Evolutionary conservation across 2,113 vertebrate species (phyloP), one percentile per base, ranked within the genome.

Genomic region (Syrrhaptes paradoxus): DNA sequence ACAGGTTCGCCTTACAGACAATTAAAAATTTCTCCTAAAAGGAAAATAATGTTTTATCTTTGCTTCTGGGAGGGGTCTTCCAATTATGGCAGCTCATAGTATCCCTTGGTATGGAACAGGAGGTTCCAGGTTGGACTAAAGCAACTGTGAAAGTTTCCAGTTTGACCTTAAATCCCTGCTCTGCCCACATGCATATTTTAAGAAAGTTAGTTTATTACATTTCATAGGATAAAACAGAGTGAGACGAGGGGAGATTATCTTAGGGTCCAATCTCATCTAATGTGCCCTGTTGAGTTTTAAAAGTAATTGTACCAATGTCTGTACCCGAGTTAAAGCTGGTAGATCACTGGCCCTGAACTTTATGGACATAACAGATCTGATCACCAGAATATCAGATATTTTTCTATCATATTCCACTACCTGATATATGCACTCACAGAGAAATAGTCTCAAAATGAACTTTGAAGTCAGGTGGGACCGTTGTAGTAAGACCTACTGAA

Each of bases 61-160:
- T n/a, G 18, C 7, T 63, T 58, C 13, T 58, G 17, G 26, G 21
- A 71, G 10, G 41, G 3, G 5, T 54, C 15, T 71, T 79, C 11
- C 3, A 16, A 17, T n/a, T 58, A 17, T 0, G 0, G 24, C 12
- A 83, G 12, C 6, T 75, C 0, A 0, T 38, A 16, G 3, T 20
- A 19, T 20, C 13, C 5, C 8, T 41, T 55, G 5, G 4, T 36
- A 34, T 4, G 2, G 29, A 75, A 75, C 5, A 20, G 3, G 71
- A n/a, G n/a, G n/a, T n/a, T n/a, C n/a, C 8, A 38, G 10, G 13
- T 28, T 62, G 11, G n/a, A 25, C 6, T 7, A n/a, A 54, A 59
- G 29, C 2, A 86, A 24, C 8, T 25, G 3, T 29, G 26, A 68
- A 52, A 10, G 4, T 10, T 83, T 86, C 15, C 22, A 79, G 2